phyloP scores from a whole-genome alignment of 2,797 vertebrate genomes.

The Babyrousa celebensis region DNA sequence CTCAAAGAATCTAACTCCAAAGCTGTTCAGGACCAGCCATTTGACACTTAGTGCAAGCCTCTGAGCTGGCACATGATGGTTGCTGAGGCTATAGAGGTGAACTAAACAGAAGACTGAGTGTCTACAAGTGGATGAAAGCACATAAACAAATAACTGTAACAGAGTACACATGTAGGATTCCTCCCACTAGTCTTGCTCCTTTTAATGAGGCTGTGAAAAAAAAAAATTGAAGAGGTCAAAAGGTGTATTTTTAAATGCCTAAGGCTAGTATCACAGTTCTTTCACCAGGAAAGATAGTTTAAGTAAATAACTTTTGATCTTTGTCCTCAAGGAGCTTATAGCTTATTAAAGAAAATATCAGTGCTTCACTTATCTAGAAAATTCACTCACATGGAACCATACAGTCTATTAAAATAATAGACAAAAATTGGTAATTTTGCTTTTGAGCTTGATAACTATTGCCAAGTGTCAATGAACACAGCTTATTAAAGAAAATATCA shows the following conservation, averaged over 20 bases:
- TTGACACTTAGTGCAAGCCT: background rate
- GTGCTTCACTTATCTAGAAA: constrained; percentile 44
- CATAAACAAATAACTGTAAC: background rate
- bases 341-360: constrained; percentile 2
- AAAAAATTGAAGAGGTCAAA: background rate
- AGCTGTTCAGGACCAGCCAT: background rate
- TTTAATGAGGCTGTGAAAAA: constrained; percentile 28
- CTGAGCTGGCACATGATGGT: background rate
- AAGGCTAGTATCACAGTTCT: background rate
- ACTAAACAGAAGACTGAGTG: background rate
- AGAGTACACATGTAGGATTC: background rate
- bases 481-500: constrained; percentile 2
- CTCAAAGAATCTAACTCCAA: background rate
- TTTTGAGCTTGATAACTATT: background rate
- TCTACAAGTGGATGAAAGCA: background rate
- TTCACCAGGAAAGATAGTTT: background rate
- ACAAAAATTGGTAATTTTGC: constrained; percentile 39
- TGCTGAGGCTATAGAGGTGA: background rate
- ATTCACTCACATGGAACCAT: constrained; percentile 25
- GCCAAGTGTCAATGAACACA: background rate
- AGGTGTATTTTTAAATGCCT: background rate
- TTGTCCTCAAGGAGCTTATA: constrained; percentile 1
- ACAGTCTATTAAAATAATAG: constrained; percentile 2
- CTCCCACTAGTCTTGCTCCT: background rate
- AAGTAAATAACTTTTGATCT: background rate